Conservation (phyloP, 1,140 invertebrate genomes). For the Papilio machaon region DNA sequence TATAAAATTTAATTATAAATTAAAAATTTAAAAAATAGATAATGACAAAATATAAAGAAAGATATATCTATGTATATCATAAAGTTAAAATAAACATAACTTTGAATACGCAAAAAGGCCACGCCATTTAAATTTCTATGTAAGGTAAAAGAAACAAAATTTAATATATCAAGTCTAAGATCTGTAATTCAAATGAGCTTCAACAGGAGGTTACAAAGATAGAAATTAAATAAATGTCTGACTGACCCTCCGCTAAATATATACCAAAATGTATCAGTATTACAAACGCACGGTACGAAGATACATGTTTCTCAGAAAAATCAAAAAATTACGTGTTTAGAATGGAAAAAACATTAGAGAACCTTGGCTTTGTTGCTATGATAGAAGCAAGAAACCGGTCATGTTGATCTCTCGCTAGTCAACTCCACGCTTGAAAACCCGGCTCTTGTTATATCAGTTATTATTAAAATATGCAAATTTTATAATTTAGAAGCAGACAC, state of each 20-base stretch:
- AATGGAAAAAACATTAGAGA: conserved; percentile 35
- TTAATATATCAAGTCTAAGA: conserved; percentile 12
- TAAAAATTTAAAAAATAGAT: too few species aligned
- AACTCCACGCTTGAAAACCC: not conserved
- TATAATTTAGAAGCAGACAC: conserved; percentile 36
- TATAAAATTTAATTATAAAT: too few species aligned
- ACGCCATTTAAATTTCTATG: not conserved
- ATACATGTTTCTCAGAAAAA: conserved; percentile 31
- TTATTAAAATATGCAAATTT: conserved; percentile 38
- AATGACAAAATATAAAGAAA: too few species aligned
- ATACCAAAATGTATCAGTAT: conserved; percentile 18
- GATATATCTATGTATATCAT: too few species aligned
- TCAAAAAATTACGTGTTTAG: conserved; percentile 38
- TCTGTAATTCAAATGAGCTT: conserved; percentile 8
- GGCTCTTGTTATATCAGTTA: conserved; percentile 26
- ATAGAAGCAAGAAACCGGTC: conserved; percentile 7
- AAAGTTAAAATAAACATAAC: not conserved
- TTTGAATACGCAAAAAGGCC: not conserved
- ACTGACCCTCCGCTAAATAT: not conserved
- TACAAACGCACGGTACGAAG: not conserved
- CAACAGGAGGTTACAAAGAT: conserved; percentile 17
- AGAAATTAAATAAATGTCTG: conserved; percentile 11
- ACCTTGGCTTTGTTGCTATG: conserved; percentile 37
- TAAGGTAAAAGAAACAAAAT: not conserved
- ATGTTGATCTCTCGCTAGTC: not conserved